Conservation (phyloP, 2,888 invertebrate genomes). For the Vesta saturnalis region DNA sequence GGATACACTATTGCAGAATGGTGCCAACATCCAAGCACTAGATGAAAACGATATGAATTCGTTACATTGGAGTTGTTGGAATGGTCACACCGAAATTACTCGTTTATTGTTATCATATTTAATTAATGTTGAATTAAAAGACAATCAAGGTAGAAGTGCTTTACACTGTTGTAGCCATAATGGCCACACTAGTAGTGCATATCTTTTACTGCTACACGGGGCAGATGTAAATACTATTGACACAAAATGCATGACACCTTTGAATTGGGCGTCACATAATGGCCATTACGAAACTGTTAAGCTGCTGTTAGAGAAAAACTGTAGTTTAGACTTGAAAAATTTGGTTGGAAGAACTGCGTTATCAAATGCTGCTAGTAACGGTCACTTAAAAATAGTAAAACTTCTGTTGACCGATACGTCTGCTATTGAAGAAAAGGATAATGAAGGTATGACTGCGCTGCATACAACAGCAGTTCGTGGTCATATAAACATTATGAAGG, state of each 20-base stretch:
- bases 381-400: neutral
- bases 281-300: neutral
- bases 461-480: constrained; percentile 60
- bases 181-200: neutral
- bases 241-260: neutral
- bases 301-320: neutral
- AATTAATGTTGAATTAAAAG: neutral
- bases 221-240: neutral
- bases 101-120: neutral
- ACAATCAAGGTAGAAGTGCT: neutral
- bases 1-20: too few relatives aligned
- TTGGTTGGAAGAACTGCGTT: neutral
- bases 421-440: neutral
- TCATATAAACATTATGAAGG: constrained; percentile 86
- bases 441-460: neutral
- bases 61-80: neutral
- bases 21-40: neutral
- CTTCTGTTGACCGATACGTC: neutral
- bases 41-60: neutral
- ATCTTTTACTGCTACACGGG: neutral
- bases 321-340: neutral
- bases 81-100: neutral
- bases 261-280: neutral
- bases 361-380: neutral
- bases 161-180: neutral